Base-by-base conservation (phyloP, 2,888 invertebrate species). In the Limenitis camilla region DNA sequence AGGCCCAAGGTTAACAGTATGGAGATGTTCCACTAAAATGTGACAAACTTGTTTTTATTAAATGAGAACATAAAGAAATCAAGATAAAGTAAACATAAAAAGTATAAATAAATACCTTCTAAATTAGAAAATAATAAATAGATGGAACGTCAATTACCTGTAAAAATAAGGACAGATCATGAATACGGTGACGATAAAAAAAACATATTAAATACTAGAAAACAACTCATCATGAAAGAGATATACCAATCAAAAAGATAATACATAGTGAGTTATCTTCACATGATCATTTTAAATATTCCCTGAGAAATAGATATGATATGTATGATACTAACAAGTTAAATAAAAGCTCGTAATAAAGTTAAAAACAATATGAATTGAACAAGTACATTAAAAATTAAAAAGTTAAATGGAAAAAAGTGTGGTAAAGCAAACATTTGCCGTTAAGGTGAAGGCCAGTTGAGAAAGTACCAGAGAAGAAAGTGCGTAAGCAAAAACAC, bases 391-490 rank as follows among this genome's bases (percentile, higher is more conserved):
- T 27, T n/a, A 30, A 1, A 39, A 7, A 31, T 7, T 8, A n/a
- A 32, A 50, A 5, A 8, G 29, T 27, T 28, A 45, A 51, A 33
- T 19, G 11, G 27, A 33, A 39, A 9, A 32, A 44, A 35, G 43
- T 35, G 39, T 49, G 49, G 50, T 46, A 27, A 41, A 40, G 30
- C 33, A 49, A 54, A 56, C 62, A 55, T 55, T 58, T 60, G 57
- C 45, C 29, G 32, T 33, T 35, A 40, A 50, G 50, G 51, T 55
- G 54, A 55, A 58, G 59, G 60, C 58, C 59, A 53, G 56, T 52
- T 59, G 78, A 80, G 83, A 84, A 83, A 84, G 83, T 81, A 77
- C 71, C 72, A 74, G 68, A 72, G 75, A 82, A 76, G 82, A 83
- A 84, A 83, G 83, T 81, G 80, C 78, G 81, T 77, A 70, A 66